Evolutionary conservation across 2,797 vertebrate genomes (phyloP).

Genomic region (Cheirogaleus major): DNA sequence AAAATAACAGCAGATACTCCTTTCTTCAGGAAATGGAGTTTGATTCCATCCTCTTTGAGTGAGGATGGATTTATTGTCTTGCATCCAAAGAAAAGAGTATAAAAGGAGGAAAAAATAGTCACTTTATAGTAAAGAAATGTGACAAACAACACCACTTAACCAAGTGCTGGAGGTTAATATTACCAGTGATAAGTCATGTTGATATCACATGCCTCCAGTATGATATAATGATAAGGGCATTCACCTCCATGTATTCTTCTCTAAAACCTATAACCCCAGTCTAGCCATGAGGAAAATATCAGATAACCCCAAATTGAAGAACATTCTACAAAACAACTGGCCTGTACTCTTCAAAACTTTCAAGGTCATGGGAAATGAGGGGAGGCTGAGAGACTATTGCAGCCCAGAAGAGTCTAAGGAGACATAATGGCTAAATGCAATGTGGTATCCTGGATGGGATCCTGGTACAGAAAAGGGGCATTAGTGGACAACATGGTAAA

Average conservation of each 20-base stretch:
- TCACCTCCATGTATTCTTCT: neutral
- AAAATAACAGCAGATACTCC: neutral
- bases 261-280: neutral
- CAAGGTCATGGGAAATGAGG: neutral
- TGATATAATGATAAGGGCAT: neutral
- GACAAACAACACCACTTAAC: neutral
- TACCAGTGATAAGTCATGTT: neutral
- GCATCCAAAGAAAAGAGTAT: neutral
- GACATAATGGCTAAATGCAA: neutral
- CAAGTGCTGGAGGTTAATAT: neutral
- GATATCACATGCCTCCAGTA: neutral
- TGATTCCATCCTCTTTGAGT: neutral
- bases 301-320: neutral
- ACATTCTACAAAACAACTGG: neutral
- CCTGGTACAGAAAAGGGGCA: neutral
- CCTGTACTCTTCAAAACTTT: neutral
- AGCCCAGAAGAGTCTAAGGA: neutral
- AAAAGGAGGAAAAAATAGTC: neutral
- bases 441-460: neutral
- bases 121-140: neutral
- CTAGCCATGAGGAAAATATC: neutral
- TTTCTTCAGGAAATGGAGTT: neutral
- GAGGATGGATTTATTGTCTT: neutral
- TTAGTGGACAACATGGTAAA: neutral
- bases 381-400: neutral